phyloP scores from a whole-genome alignment of 2,797 vertebrate genomes.

The Gymnothorax reevesii region DNA sequence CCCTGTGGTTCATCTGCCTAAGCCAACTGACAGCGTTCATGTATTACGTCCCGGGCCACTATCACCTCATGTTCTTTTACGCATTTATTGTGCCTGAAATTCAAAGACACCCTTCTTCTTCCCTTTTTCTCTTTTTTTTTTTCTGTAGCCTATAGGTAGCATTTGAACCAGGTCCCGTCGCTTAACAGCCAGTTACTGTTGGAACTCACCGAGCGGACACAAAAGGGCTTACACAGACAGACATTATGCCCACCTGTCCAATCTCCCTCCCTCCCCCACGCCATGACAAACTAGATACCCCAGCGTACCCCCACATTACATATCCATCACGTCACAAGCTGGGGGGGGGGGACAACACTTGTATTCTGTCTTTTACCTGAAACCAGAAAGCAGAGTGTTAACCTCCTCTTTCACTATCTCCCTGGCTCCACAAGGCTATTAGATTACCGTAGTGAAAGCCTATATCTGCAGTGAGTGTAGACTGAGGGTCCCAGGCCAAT shows the following conservation, averaged over 20 bases:
- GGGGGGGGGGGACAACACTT: conserved; percentile 4
- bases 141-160: neutral
- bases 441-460: conserved; percentile 20
- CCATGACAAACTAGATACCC: conserved; percentile 38
- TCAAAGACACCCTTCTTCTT: neutral
- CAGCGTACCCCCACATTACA: conserved; percentile 39
- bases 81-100: neutral
- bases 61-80: neutral
- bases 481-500: conserved; percentile 64
- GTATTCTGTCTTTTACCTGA: conserved; percentile 30
- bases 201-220: neutral
- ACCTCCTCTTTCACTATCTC: conserved; percentile 34
- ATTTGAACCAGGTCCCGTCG: neutral
- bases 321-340: conserved; percentile 47
- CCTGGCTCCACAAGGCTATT: conserved; percentile 28
- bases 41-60: neutral
- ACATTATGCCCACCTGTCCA: conserved; percentile 53
- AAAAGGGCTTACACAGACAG: conserved; percentile 22
- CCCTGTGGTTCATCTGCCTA: neutral
- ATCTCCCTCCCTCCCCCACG: conserved; percentile 31
- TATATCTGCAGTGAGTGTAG: conserved; percentile 40
- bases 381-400: conserved; percentile 40
- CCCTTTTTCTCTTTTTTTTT: neutral
- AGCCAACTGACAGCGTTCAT: neutral
- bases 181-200: neutral